Evolutionary conservation across 1,140 invertebrate species (phyloP), one percentile per base, ranked within the genome.

Genomic region (Sycophaga agraensis): DNA sequence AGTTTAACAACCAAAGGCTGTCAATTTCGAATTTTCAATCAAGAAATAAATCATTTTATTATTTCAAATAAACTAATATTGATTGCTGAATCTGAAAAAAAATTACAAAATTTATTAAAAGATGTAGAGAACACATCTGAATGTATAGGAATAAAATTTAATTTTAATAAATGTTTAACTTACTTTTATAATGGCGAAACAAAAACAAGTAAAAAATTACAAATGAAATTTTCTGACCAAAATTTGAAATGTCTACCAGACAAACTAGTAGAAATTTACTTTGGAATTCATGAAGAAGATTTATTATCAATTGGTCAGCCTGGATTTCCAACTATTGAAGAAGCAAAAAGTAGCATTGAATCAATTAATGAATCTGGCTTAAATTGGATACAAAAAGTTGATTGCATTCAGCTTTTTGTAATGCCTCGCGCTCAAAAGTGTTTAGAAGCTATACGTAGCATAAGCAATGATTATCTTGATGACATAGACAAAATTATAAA

Each of bases 31-130:
- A 46, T 57, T 34, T 46, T 40, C 5, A 46, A 46, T 17, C 17
- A 35, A 14, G 46, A 35, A 35, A 57, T 57, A 5, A 46, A 46
- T 46, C 42, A 57, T 22, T 57, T 46, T 45, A 31, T 17, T 17
- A 57, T 57, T 22, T 31, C 42, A n/a, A 34, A 57, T 35, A 31
- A 57, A 34, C 31, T 57, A n/a, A 35, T 17, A n/a, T 46, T 57
- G 5, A 34, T 57, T 24, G 43, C 42, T 35, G 54, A 57, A 24
- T 57, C 54, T 35, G 16, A 7, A 34, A 9, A 16, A 21, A 46
- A 46, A 16, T 2, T 57, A 5, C 28, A 57, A 16, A 22, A 46
- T 21, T 43, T 57, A 46, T 57, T 46, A 26, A 46, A 16, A 24
- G 12, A 46, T 4, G 54, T 57, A n/a, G 31, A 57, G 9, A 37